Evolutionary conservation across 1,140 invertebrate genomes (phyloP), one percentile per base, ranked within the genome.

Genomic region (Drosophila persimilis): DNA sequence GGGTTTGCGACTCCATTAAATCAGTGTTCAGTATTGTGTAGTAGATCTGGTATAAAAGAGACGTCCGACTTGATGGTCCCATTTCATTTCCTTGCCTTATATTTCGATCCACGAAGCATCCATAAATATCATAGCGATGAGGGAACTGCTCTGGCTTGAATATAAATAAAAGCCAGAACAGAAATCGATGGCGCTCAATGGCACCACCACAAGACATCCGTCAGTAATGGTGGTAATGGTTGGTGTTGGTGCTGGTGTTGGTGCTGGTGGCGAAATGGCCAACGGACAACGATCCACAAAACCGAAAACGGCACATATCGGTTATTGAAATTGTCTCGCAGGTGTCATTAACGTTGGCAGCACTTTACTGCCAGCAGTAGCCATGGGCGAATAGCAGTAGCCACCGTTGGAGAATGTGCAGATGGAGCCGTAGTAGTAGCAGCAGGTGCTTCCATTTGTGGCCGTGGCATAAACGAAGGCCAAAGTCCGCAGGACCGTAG

Each of bases 241-340:
- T 29, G 26, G 29, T 29, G 29, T 29, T 22, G 45, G 51, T 31
- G 44, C 29, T 35, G 29, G 7, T 39, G 31, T n/a, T 22, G 29
- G 7, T 39, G 31, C n/a, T 22, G 45, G 51, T 20, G 44, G 45
- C 26, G 6, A 41, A 13, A 45, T 44, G 46, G 44, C 50, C 29
- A 41, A 52, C 9, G 43, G 54, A 35, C 50, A 50, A 35, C 53
- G 53, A 35, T 59, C 56, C 65, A 29, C 59, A 61, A 66, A 83
- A 52, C 71, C 74, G 52, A 41, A 88, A 83, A 77, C 64, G 75
- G 61, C 64, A 73, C 67, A 89, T 70, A 83, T 88, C 65, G 83
- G 83, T 88, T 88, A 83, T 88, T 89, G 83, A 88, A 88, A 88
- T 79, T 79, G 83, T 88, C 83, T 88, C 83, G 67, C 84, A 83